Evolutionary conservation across 2,888 invertebrate genomes (phyloP).

Genomic region (Brachypalpus laphriformis): DNA sequence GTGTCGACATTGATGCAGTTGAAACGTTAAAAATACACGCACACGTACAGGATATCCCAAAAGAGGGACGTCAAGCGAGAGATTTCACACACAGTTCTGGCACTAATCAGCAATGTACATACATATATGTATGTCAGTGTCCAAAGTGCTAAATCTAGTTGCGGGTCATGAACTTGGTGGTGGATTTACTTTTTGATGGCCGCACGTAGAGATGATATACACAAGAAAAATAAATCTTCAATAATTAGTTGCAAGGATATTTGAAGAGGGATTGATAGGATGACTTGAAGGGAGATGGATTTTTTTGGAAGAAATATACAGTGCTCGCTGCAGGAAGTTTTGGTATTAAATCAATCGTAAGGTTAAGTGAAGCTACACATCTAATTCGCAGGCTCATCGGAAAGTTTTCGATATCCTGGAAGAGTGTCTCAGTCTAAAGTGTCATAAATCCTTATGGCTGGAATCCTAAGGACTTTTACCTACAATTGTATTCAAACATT

Average conservation of each 20-base stretch:
- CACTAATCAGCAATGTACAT: background rate
- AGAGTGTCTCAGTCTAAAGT: too few species aligned
- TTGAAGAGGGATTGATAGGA: background rate
- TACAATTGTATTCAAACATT: too few species aligned
- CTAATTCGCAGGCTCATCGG: too few species aligned
- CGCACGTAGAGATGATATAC: background rate
- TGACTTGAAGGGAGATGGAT: too few species aligned
- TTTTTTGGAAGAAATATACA: too few species aligned
- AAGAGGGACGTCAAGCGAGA: background rate
- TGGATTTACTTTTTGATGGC: background rate
- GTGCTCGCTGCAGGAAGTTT: too few species aligned
- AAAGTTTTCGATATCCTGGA: too few species aligned
- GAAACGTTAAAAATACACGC: conserved; percentile 22
- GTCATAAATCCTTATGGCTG: too few species aligned
- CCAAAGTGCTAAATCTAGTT: conserved; percentile 20
- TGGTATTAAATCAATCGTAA: too few species aligned
- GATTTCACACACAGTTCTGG: conserved; percentile 3
- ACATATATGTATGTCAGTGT: background rate
- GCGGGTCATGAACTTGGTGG: background rate
- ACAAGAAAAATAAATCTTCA: background rate
- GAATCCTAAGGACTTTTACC: too few species aligned
- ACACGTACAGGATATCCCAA: conserved; percentile 13
- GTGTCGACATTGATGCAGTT: conserved; percentile 13
- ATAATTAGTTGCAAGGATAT: background rate
- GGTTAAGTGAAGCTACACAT: too few species aligned